These are phyloP conservation scores for Conus ventricosus DNA, from an alignment of 1,140 invertebrate genomes.

Conservation along the genomic window DNA sequence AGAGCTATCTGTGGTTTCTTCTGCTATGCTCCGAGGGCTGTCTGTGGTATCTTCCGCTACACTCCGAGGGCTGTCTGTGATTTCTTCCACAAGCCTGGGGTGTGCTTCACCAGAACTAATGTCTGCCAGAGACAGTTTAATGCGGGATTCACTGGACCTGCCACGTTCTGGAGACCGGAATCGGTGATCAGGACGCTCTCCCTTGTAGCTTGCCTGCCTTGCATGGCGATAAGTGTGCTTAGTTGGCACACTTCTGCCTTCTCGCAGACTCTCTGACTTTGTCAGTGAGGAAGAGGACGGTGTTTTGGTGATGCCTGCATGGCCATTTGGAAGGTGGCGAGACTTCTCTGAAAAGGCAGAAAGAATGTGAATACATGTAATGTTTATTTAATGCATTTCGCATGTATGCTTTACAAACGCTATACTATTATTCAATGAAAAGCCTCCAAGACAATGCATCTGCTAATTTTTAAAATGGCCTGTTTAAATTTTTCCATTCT, in stretches of 20 bases:
- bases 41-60: not conserved
- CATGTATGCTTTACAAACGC: too few relatives aligned
- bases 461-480: too few relatives aligned
- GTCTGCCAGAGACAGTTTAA: not conserved
- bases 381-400: too few relatives aligned
- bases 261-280: slow-evolving; percentile 33
- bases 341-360: slow-evolving; percentile 17
- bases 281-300: slow-evolving; percentile 22
- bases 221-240: slow-evolving; percentile 16
- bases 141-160: not conserved
- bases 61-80: slow-evolving; percentile 26
- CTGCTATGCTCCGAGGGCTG: too few relatives aligned
- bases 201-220: slow-evolving; percentile 30
- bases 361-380: not conserved
- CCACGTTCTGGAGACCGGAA: slow-evolving; percentile 23
- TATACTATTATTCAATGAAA: too few relatives aligned
- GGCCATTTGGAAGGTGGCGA: not conserved
- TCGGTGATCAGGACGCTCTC: slow-evolving; percentile 20
- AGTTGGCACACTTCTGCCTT: not conserved
- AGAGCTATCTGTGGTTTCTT: too few relatives aligned
- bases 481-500: too few relatives aligned
- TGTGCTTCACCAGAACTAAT: not conserved
- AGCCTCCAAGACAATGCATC: too few relatives aligned
- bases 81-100: slow-evolving; percentile 27
- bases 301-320: not conserved